These are phyloP conservation scores for Myocastor coypus DNA, from an alignment of 2,113 vertebrate genomes.

Conservation along the genomic window DNA sequence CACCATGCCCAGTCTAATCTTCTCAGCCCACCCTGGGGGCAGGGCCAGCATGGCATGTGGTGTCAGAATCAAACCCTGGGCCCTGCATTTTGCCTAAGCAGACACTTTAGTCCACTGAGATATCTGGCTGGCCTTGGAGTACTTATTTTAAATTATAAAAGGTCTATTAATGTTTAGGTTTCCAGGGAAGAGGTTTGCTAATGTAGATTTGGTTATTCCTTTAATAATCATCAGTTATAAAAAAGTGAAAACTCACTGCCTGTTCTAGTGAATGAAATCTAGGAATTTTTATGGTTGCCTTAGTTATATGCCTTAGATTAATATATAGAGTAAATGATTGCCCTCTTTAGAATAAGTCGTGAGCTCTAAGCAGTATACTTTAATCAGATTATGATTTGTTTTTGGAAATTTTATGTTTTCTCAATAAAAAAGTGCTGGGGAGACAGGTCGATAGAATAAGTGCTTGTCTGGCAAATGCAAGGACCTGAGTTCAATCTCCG, in stretches of 20 bases:
- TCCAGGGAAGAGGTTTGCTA: neutral
- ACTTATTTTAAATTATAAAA: neutral
- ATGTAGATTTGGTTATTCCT: neutral
- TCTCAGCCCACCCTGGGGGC: too few relatives aligned
- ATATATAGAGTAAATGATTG: neutral
- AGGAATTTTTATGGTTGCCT: neutral
- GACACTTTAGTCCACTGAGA: too few relatives aligned
- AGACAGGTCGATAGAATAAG: too few relatives aligned
- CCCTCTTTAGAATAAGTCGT: neutral
- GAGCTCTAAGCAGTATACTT: neutral
- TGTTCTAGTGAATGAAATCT: neutral
- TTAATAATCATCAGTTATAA: neutral
- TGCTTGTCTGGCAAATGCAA: too few relatives aligned
- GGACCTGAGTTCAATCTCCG: too few relatives aligned
- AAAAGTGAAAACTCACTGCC: neutral
- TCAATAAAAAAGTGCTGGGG: neutral
- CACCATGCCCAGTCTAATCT: too few relatives aligned
- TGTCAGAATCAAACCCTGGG: too few relatives aligned
- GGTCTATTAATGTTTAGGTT: neutral
- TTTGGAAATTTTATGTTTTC: neutral
- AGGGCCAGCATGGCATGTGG: too few relatives aligned
- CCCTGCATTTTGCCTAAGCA: too few relatives aligned
- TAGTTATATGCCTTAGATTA: neutral
- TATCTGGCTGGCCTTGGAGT: neutral
- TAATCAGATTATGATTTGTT: neutral